These are phyloP conservation scores for Cryptocheilus praepositus DNA, from an alignment of 2,888 invertebrate species.

Conservation along the genomic window DNA sequence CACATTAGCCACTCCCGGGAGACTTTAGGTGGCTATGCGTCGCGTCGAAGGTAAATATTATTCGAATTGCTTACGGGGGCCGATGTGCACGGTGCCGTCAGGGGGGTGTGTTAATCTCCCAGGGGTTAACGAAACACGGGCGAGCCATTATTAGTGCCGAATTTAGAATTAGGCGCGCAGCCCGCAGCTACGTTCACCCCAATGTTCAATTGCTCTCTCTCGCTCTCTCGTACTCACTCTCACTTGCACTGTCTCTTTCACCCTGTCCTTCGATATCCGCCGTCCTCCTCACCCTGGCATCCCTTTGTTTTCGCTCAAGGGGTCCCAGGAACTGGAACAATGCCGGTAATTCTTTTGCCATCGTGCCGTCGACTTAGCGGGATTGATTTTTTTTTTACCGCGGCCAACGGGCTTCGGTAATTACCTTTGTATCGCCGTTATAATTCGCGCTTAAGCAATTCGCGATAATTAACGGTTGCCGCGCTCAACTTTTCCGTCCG, in stretches of 20 bases:
- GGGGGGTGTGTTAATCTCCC: conserved; percentile 51
- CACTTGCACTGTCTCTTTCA: too few relatives aligned
- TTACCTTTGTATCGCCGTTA: too few relatives aligned
- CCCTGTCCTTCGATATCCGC: conserved; percentile 5
- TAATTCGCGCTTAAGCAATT: too few relatives aligned
- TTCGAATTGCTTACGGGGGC: conserved; percentile 50
- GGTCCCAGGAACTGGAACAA: conserved; percentile 39
- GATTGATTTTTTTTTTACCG: too few relatives aligned
- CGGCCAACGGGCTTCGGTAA: too few relatives aligned
- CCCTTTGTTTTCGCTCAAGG: conserved; percentile 49
- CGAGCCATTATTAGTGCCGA: conserved; percentile 56
- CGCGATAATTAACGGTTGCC: too few relatives aligned
- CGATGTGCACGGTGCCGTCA: conserved; percentile 40
- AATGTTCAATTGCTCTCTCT: too few relatives aligned
- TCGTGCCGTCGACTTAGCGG: conserved; percentile 42
- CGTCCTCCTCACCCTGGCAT: conserved; percentile 5
- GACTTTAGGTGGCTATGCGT: conserved; percentile 46
- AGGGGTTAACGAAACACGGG: conserved; percentile 54
- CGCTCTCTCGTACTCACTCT: too few relatives aligned
- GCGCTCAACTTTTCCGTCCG: too few relatives aligned
- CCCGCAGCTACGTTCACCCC: too few relatives aligned
- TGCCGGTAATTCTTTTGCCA: conserved; percentile 38
- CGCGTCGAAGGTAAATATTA: conserved; percentile 60
- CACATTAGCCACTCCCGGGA: conserved; percentile 52
- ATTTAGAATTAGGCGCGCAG: conserved; percentile 54